Evolutionary conservation across 2,888 invertebrate genomes (phyloP).

Genomic region (Himalopsyche tibetana): DNA sequence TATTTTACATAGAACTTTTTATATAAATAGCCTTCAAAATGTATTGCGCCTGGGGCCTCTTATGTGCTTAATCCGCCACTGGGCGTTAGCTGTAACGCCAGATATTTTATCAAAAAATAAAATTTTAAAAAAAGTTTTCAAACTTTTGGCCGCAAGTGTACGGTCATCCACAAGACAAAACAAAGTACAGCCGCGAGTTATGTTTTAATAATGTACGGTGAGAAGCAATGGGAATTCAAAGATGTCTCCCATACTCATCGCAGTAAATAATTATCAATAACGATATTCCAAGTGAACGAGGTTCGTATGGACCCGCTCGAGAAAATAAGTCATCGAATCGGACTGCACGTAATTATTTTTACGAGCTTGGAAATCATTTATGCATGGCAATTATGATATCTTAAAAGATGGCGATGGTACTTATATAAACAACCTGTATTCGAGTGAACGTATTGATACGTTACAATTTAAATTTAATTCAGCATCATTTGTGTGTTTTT

Average conservation of each 20-base stretch:
- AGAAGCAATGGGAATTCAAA: constrained; percentile 16
- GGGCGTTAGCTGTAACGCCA: too few relatives aligned
- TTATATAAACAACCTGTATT: too few relatives aligned
- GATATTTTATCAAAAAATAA: too few relatives aligned
- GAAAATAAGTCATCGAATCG: constrained; percentile 7
- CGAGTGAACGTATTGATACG: too few relatives aligned
- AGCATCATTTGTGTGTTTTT: too few relatives aligned
- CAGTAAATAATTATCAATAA: constrained; percentile 40
- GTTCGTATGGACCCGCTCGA: neutral
- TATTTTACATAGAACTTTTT: too few relatives aligned
- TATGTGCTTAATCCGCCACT: too few relatives aligned
- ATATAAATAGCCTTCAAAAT: too few relatives aligned
- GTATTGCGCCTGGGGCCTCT: too few relatives aligned
- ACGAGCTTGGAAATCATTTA: constrained; percentile 29
- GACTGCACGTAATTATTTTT: constrained; percentile 33
- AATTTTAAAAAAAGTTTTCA: neutral
- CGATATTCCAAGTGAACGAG: neutral
- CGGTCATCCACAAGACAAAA: constrained; percentile 20
- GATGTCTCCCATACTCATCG: neutral
- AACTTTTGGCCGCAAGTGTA: constrained; percentile 16
- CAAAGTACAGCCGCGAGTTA: constrained; percentile 60
- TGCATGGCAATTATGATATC: constrained; percentile 15
- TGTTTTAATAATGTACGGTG: constrained; percentile 65
- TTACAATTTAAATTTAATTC: too few relatives aligned
- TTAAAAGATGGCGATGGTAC: neutral